Conservation (phyloP, 2,797 vertebrate species). For the Manis crassicaudata region DNA sequence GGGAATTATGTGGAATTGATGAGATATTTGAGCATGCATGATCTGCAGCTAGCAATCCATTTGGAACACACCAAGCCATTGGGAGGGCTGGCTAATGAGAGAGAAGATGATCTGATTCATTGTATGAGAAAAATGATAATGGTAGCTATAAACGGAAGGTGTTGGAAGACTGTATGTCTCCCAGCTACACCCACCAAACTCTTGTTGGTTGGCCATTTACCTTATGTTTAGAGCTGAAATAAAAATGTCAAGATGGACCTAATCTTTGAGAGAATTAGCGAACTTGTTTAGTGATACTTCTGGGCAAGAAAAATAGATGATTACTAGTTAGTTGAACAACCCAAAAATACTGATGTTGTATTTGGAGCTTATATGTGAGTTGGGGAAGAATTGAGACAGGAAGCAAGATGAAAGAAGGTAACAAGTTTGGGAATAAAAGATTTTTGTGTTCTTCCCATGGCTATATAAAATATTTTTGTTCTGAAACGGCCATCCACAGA, state of each 20-base stretch:
- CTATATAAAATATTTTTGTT: slow-evolving; percentile 39
- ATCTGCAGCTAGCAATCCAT: slow-evolving; percentile 65
- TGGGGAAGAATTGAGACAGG: not conserved
- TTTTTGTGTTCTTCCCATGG: not conserved
- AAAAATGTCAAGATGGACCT: slow-evolving; percentile 4
- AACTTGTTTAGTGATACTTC: not conserved
- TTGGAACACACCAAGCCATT: slow-evolving; percentile 57
- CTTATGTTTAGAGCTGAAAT: slow-evolving; percentile 39
- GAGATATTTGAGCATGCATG: slow-evolving; percentile 74
- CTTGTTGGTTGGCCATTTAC: slow-evolving; percentile 10
- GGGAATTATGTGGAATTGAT: slow-evolving; percentile 78
- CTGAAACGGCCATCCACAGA: slow-evolving; percentile 24
- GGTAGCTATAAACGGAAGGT: not conserved
- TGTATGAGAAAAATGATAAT: slow-evolving; percentile 59
- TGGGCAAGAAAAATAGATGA: not conserved
- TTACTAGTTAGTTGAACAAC: not conserved
- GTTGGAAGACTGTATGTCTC: not conserved
- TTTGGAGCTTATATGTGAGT: not conserved
- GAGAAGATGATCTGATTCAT: slow-evolving; percentile 60
- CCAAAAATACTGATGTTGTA: not conserved
- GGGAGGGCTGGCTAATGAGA: slow-evolving; percentile 72
- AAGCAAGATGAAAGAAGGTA: not conserved
- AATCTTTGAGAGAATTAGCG: not conserved
- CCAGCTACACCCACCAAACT: not conserved
- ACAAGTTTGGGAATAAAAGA: slow-evolving; percentile 35